Percentiles rank a stretch among this genome's conserved stretches.
Evolutionary conservation across 2,888 invertebrate species (phyloP).

Genomic region (Pyrgus malvae): DNA sequence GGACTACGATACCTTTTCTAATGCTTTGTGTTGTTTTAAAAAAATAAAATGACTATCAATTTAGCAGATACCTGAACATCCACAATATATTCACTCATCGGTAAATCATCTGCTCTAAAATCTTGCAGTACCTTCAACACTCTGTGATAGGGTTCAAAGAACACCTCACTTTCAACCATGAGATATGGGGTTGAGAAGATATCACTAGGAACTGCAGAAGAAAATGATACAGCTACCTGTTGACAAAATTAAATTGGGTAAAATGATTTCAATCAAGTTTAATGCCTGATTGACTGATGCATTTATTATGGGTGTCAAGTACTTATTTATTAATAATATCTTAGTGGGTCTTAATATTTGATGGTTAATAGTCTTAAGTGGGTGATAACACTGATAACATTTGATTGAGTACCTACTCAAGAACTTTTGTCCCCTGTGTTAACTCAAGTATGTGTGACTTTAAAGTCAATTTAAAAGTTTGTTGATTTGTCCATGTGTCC

Average conservation of each 20-base stretch:
- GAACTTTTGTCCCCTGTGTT: no score
- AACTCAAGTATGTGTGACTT: no score
- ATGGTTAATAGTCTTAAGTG: no score
- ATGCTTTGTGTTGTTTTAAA: background rate
- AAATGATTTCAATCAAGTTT: background rate
- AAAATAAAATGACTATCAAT: background rate
- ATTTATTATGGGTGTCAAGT: no score
- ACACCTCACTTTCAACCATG: slow-evolving; percentile 90
- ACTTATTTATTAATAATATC: no score
- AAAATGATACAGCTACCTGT: slow-evolving; percentile 70
- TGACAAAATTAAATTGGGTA: slow-evolving; percentile 11
- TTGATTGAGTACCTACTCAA: no score
- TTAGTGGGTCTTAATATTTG: no score
- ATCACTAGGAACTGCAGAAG: slow-evolving; percentile 58
- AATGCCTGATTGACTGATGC: no score
- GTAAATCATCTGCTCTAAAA: slow-evolving; percentile 80
- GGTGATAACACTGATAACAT: no score
- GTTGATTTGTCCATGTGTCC: no score
- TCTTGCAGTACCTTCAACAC: slow-evolving; percentile 86
- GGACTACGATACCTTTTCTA: no score
- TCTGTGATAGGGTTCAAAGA: slow-evolving; percentile 91
- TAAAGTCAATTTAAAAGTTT: no score
- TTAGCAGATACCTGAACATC: slow-evolving; percentile 67
- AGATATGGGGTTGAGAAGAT: slow-evolving; percentile 66
- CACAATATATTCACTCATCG: slow-evolving; percentile 86